Percentiles rank a stretch among this genome's conserved stretches.
These are phyloP conservation scores for Leistus spinibarbis DNA, from an alignment of 2,888 invertebrate species.

Conservation along the genomic window DNA sequence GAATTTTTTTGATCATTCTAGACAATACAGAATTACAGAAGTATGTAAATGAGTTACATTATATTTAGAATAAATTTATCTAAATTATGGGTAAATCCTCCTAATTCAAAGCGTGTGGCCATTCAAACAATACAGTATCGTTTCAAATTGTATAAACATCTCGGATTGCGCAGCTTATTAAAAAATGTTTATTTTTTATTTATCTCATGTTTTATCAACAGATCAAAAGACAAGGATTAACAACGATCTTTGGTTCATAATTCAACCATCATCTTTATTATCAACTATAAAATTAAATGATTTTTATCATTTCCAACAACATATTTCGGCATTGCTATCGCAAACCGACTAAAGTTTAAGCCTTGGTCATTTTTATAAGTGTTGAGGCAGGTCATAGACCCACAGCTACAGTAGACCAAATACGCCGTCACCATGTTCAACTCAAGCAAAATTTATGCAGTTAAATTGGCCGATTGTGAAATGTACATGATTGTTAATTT, in stretches of 20 bases:
- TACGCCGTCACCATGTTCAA: background rate
- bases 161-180: no score
- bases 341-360: constrained; percentile 24
- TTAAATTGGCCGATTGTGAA: constrained; percentile 13
- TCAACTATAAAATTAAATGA: background rate
- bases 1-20: no score
- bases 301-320: constrained; percentile 28
- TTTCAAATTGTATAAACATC: no score
- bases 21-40: no score
- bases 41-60: no score
- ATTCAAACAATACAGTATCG: no score
- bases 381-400: constrained; percentile 37
- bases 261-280: background rate
- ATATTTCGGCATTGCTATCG: constrained; percentile 34
- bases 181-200: no score
- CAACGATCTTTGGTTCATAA: background rate
- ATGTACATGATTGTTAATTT: constrained; percentile 34
- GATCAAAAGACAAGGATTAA: no score
- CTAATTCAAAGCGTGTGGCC: no score
- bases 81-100: no score
- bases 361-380: constrained; percentile 33
- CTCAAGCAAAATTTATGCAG: background rate
- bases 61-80: no score
- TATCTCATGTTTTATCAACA: no score
- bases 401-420: constrained; percentile 21